Base-by-base conservation (phyloP, 2,797 vertebrate species). In the Ctenosaura bakeri region DNA sequence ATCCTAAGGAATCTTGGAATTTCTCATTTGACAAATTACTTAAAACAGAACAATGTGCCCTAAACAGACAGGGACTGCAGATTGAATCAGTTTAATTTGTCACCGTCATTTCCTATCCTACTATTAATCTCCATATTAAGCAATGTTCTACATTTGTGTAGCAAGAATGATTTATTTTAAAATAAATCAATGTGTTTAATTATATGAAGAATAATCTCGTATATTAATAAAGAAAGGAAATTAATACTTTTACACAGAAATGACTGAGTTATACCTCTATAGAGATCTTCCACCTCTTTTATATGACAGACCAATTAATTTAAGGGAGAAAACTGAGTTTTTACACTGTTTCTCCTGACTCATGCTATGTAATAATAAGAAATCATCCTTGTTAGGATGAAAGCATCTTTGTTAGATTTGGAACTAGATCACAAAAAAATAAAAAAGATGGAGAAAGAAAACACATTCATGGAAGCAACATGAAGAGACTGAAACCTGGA, bases 141-240 rank as follows among this genome's bases (percentile, higher is more conserved):
- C 5, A 54, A 50, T 9, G 26, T 10, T 54, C 1, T 81, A 71
- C n/a, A 56, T 81, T 88, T 80, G 38, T 26, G 35, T 42, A 66
- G 59, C 12, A 16, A 66, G 29, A 69, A 24, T 78, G 42, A 79
- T 24, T 42, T 38, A 26, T 66, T 64, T 83, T 24, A 26, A 10
- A 64, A 83, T 35, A n/a, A 56, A 46, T 62, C 56, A 24, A 1
- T 12, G 20, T 32, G 29, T 62, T 64, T 24, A 29, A 12, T 77
- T 22, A 86, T 69, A 26, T 64, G 20, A 12, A 62, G 24, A 3
- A 35, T 64, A 83, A 84, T 59, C 14, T 22, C 18, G 13, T 87
- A 32, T 50, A 12, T 26, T 50, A 87, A 62, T 64, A 29, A 69
- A 69, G 59, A 84, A 78, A 87, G 59, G 54, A 87, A 86, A 62